A percentile compares a stretch with the other conserved stretches of the same genome.
phyloP scores from a whole-genome alignment of 2,797 vertebrate genomes.

The Simalia tracyae region DNA sequence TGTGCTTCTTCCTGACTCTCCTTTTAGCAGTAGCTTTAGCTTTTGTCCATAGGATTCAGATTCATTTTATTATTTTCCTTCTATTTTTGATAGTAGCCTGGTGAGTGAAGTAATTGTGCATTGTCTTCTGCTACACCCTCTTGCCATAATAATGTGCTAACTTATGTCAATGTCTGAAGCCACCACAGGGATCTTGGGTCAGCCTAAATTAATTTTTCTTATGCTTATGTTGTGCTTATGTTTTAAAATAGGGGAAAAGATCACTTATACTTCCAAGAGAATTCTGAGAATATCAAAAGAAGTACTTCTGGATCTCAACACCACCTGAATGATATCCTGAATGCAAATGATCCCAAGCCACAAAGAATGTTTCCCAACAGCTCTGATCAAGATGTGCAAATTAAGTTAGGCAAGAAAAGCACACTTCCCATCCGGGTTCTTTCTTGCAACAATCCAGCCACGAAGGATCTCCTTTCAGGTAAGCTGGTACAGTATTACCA shows the following conservation, averaged over 20 bases:
- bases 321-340: not conserved
- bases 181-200: not conserved
- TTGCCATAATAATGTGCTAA: not conserved
- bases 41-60: too few species aligned
- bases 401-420: conserved; percentile 25
- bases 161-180: not conserved
- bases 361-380: not conserved
- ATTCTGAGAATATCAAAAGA: conserved; percentile 61
- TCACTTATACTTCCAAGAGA: conserved; percentile 79
- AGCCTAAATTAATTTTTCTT: not conserved
- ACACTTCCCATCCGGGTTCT: conserved; percentile 40
- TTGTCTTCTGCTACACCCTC: too few species aligned
- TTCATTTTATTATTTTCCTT: too few species aligned
- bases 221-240: conserved; percentile 30
- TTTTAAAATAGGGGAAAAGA: conserved; percentile 81
- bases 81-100: too few species aligned
- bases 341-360: conserved; percentile 22
- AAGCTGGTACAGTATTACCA: not conserved
- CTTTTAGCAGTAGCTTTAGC: too few species aligned
- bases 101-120: too few species aligned
- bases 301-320: conserved; percentile 38
- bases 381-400: conserved; percentile 23
- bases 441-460: conserved; percentile 59
- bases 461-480: conserved; percentile 86
- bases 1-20: too few species aligned